Evolutionary conservation across 2,888 invertebrate species (phyloP), one percentile per base, ranked within the genome.

Genomic region (Pandemis heparana): DNA sequence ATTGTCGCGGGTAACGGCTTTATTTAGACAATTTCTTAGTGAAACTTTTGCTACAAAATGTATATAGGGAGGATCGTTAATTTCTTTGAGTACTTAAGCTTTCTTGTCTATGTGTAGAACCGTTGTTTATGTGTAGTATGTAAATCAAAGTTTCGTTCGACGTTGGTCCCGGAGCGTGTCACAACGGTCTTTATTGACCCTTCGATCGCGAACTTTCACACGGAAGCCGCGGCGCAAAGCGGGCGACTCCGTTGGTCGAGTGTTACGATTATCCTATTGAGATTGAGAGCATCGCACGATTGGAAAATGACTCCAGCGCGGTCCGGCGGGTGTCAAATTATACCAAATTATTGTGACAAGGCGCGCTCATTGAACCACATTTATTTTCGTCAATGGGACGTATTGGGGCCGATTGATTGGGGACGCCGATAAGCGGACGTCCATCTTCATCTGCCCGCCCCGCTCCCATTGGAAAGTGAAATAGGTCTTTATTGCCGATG

Each of bases 191-290:
- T 41, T 23, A 16, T 14, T 4, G 62, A 68, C 74, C 71, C 76
- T 62, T 75, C 75, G 76, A 77, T 68, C 76, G 78, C 66, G 74
- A 61, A 76, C 86, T 87, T 88, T 89, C 89, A 86, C 88, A 88
- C 88, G 87, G 83, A 84, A 83, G 80, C 77, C 68, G 74, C 68
- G 74, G 65, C 74, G 77, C 77, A 71, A 72, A 74, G 77, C 76
- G 76, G 76, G 76, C 76, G 76, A 74, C 76, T 76, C 75, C 75
- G 76, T 72, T 69, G 75, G 59, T 70, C 68, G 75, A 64, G 48
- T 73, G 70, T 38, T 32, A 46, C 64, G 71, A 84, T 85, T 81
- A 85, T 85, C 76, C 84, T 83, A 85, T 85, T 85, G 82, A 77
- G 81, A 85, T 85, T 85, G 82, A 77, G 81, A 79, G 67, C 73